Evolutionary conservation across 2,113 vertebrate genomes (phyloP).

Genomic region (Butastur rufipennis): DNA sequence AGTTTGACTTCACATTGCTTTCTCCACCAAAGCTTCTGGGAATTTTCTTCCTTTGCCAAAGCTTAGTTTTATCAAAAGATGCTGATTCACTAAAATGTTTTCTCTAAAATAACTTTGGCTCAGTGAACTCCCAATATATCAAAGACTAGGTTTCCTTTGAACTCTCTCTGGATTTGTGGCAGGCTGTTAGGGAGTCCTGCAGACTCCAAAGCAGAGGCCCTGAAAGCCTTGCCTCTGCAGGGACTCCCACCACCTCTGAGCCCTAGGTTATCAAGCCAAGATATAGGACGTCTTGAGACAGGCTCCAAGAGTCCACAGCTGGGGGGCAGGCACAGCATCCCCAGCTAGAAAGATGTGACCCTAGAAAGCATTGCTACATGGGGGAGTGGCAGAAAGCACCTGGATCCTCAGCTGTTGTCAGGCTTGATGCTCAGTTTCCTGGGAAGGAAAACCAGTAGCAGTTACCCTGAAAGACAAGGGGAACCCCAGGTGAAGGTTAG

Average conservation of each 20-base stretch:
- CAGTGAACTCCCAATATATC: not conserved
- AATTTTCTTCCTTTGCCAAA: not conserved
- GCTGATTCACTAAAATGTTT: not conserved
- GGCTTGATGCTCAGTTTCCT: not conserved
- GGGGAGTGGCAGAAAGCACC: not conserved
- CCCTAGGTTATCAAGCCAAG: not conserved
- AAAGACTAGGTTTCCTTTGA: not conserved
- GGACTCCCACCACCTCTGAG: not conserved
- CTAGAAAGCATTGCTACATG: not conserved
- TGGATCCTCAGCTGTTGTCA: not conserved
- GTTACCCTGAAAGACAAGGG: not conserved
- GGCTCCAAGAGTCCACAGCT: not conserved
- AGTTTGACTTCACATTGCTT: not conserved
- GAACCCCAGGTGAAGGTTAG: not conserved
- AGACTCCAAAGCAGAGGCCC: not conserved
- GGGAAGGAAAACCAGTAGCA: not conserved
- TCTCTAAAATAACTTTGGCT: not conserved
- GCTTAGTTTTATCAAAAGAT: not conserved
- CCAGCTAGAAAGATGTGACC: not conserved
- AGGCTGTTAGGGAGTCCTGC: not conserved
- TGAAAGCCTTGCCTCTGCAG: not conserved
- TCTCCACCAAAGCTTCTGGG: not conserved
- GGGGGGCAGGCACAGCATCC: not conserved
- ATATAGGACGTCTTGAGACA: not conserved
- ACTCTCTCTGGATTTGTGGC: not conserved